Evolutionary conservation across 30 jellyfish, hydroid and myxozoan species (phyloP), one percentile per base, ranked within the genome.

Genomic region (Catostylus mosaicus): DNA sequence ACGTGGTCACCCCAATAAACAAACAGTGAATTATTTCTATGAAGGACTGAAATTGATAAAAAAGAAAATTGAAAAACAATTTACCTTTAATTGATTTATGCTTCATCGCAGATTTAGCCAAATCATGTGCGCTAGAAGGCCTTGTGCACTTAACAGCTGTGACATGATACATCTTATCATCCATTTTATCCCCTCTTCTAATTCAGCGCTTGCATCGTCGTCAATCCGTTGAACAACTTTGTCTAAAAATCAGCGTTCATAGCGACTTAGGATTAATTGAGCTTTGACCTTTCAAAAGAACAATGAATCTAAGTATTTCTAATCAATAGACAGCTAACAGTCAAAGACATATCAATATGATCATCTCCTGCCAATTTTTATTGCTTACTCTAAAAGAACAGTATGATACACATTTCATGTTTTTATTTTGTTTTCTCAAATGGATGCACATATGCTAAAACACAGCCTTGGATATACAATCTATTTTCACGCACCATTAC

Each of bases 101-200:
- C 48, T 61, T 82, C 29, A 57, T 22, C 16, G 72, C 24, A 29
- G 85, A 40, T 84, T 73, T 84, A 75, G 30, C 67, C 78, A 50
- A 43, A 14, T 84, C 80, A 24, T 71, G 83, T 16, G 75, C 24
- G n/a, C 74, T 75, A 24, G 67, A 59, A 59, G 88, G 80, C 79
- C 85, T 61, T 35, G 84, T 47, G 47, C 94, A 75, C 26, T 62
- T 60, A 34, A 84, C 88, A 84, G 88, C 76, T 84, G 82, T 84
- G 24, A 82, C 69, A 19, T 82, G 92, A 24, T 67, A 82, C 65
- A 70, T 62, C 66, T 82, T 82, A 67, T 69, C 92, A 59, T 79
- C 90, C 82, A 59, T 61, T 79, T 63, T 59, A 38, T 47, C 89
- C 81, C 32, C 52, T 79, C 89, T 52, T 64, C 47, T 63, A 36